Evolutionary conservation across 1,140 invertebrate species (phyloP).

Genomic region (Copidosoma floridanum): DNA sequence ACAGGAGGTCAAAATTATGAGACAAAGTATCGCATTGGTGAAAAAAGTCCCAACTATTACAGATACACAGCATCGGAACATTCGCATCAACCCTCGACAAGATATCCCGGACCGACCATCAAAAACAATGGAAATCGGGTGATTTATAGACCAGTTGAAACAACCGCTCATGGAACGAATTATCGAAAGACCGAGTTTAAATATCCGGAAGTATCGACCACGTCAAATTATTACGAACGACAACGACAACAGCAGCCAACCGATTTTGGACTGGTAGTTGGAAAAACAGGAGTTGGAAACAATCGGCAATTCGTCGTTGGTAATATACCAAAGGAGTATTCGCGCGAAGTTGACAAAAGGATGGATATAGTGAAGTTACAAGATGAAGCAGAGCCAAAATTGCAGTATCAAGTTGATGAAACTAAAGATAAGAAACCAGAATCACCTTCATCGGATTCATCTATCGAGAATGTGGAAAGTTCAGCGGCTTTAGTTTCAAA

Average conservation of each 20-base stretch:
- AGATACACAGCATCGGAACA: constrained; percentile 12
- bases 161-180: constrained; percentile 34
- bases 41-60: constrained; percentile 21
- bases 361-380: background rate
- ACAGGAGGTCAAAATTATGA: constrained; percentile 40
- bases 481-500: constrained; percentile 25
- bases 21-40: constrained; percentile 12
- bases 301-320: constrained; percentile 53
- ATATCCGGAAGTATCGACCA: constrained; percentile 40
- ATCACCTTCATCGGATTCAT: background rate
- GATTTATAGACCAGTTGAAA: constrained; percentile 41
- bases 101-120: background rate
- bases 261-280: constrained; percentile 11
- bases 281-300: constrained; percentile 15
- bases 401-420: background rate
- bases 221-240: constrained; percentile 43
- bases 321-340: constrained; percentile 48
- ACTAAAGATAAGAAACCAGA: constrained; percentile 49
- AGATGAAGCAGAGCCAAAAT: background rate
- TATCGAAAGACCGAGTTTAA: constrained; percentile 50
- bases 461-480: background rate
- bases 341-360: constrained; percentile 25
- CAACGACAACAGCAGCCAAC: constrained; percentile 31
- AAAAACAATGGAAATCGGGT: constrained; percentile 18
- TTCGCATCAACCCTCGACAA: background rate